Conservation (phyloP, 2,113 vertebrate genomes). For the Sigmodon hispidus region DNA sequence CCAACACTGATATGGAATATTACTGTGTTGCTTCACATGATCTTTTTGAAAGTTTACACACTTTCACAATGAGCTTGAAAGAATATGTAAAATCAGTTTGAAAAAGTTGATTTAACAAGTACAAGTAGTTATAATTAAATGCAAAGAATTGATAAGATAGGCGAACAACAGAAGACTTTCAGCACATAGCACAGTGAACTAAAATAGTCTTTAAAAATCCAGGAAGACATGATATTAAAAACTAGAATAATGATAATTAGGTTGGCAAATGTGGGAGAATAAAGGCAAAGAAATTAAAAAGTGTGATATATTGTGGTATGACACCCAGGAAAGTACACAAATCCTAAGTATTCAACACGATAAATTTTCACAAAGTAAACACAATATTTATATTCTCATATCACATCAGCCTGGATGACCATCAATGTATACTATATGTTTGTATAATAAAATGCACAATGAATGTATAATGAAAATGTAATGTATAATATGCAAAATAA, state of each 20-base stretch:
- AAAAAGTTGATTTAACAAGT: constrained; percentile 54
- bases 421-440: background rate
- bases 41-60: constrained; percentile 40
- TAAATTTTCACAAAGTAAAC: background rate
- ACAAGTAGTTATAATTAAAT: constrained; percentile 60
- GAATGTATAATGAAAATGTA: background rate
- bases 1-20: background rate
- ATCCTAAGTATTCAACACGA: constrained; percentile 7
- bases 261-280: background rate
- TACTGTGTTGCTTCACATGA: constrained; percentile 17
- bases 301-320: background rate
- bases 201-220: constrained; percentile 3
- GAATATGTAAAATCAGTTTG: constrained; percentile 51
- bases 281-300: background rate
- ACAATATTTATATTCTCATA: background rate
- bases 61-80: constrained; percentile 50
- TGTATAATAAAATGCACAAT: background rate
- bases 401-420: background rate
- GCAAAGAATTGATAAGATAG: constrained; percentile 38
- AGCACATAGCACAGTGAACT: background rate
- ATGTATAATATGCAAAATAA: background rate
- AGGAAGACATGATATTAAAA: background rate
- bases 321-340: background rate
- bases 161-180: background rate
- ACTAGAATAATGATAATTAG: background rate